phyloP scores from a whole-genome alignment of 2,113 vertebrate species.

The Silurus meridionalis region DNA sequence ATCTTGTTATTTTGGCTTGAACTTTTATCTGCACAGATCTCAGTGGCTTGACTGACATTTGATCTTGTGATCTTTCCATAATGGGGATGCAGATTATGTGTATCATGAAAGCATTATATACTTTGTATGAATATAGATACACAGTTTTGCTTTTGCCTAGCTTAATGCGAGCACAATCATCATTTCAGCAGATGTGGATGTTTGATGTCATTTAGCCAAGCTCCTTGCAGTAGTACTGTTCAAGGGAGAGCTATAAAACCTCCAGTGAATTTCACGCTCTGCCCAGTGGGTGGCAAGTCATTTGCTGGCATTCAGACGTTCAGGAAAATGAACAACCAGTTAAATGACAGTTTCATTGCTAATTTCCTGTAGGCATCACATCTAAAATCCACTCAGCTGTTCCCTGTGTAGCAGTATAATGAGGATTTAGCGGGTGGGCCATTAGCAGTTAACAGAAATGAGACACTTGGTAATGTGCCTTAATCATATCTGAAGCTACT shows the following conservation, averaged over 20 bases:
- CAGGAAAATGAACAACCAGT: constrained; percentile 5
- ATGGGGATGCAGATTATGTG: background rate
- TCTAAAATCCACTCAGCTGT: background rate
- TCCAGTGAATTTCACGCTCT: background rate
- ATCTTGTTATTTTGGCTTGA: background rate
- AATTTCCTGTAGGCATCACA: background rate
- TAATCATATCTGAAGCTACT: background rate
- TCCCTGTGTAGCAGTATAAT: background rate
- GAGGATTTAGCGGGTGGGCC: background rate
- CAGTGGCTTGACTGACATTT: background rate
- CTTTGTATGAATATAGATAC: background rate
- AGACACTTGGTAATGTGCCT: background rate
- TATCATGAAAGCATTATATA: background rate
- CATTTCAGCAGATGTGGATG: background rate
- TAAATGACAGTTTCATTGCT: background rate
- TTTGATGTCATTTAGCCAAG: background rate
- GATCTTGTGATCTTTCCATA: background rate
- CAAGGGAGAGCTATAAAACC: background rate
- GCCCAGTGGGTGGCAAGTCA: background rate
- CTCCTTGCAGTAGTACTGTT: background rate
- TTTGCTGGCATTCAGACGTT: background rate
- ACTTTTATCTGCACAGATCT: background rate
- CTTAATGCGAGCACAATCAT: background rate
- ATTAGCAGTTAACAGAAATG: constrained; percentile 9
- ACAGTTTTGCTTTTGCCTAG: background rate